These are phyloP conservation scores for Pao palembangensis DNA, from an alignment of 2,113 vertebrate species.

Conservation along the genomic window DNA sequence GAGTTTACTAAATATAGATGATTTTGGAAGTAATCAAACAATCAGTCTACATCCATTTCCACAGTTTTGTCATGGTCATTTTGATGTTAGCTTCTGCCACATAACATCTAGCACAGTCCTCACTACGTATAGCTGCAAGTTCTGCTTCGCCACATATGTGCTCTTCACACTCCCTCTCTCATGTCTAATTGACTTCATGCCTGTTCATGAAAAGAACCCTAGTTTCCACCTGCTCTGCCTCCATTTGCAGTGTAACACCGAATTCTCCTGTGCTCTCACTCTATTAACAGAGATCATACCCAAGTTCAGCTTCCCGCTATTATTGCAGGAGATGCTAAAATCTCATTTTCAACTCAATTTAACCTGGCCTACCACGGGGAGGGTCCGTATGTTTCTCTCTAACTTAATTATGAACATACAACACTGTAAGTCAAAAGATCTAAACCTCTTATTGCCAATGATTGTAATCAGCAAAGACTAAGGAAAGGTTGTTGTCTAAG, in stretches of 20 bases:
- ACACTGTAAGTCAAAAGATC: not conserved
- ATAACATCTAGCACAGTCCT: slow-evolving; percentile 33
- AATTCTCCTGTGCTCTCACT: slow-evolving; percentile 80
- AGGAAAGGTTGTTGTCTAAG: too few species aligned
- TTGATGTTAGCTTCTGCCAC: not conserved
- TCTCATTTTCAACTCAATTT: slow-evolving; percentile 83
- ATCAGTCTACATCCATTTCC: not conserved
- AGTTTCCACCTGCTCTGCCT: slow-evolving; percentile 76
- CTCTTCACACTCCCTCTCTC: slow-evolving; percentile 70
- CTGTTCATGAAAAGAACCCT: slow-evolving; percentile 76
- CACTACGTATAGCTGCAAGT: slow-evolving; percentile 12
- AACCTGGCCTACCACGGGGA: slow-evolving; percentile 72
- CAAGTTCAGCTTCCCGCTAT: slow-evolving; percentile 75
- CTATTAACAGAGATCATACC: slow-evolving; percentile 79
- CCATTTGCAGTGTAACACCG: slow-evolving; percentile 75
- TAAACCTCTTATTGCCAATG: slow-evolving; percentile 11
- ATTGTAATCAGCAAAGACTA: too few species aligned
- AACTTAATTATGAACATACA: slow-evolving; percentile 58
- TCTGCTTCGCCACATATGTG: slow-evolving; percentile 55
- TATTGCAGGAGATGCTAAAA: slow-evolving; percentile 77
- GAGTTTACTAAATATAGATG: too few species aligned
- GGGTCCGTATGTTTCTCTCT: slow-evolving; percentile 46
- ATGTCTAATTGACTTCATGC: slow-evolving; percentile 80
- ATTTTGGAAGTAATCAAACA: not conserved
- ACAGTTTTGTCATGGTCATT: not conserved